Evolutionary conservation across 2,797 vertebrate genomes (phyloP).

Genomic region (Anomalospiza imberbis): DNA sequence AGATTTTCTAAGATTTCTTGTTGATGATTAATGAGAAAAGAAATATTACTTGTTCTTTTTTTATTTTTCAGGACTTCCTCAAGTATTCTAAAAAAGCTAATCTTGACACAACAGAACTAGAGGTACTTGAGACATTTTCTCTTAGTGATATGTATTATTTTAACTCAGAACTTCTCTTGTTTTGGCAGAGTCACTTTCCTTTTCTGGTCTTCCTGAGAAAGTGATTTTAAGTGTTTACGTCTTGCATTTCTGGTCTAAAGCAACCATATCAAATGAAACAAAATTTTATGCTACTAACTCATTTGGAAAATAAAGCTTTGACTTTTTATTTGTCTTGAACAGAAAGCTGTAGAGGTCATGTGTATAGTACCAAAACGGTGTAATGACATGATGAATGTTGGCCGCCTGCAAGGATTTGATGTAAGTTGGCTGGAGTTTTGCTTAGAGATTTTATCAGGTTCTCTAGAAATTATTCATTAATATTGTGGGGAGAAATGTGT

Average conservation of each 20-base stretch:
- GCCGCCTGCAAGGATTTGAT: slow-evolving; percentile 96
- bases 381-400: slow-evolving; percentile 99
- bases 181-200: background rate
- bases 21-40: background rate
- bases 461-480: background rate
- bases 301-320: background rate
- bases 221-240: background rate
- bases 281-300: background rate
- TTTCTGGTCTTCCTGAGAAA: background rate
- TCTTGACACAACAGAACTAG: slow-evolving; percentile 88
- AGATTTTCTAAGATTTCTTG: background rate
- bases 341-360: slow-evolving; percentile 98
- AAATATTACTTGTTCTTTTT: background rate
- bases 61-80: slow-evolving; percentile 85
- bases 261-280: background rate
- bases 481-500: background rate
- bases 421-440: slow-evolving; percentile 75
- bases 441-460: background rate
- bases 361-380: slow-evolving; percentile 96
- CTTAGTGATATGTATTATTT: background rate
- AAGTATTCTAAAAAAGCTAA: slow-evolving; percentile 95
- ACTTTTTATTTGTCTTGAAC: slow-evolving; percentile 29
- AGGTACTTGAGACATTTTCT: slow-evolving; percentile 77
- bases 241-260: background rate
- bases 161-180: background rate